Evolutionary conservation across 2,797 vertebrate genomes (phyloP).

Genomic region (Urocyon cinereoargenteus): DNA sequence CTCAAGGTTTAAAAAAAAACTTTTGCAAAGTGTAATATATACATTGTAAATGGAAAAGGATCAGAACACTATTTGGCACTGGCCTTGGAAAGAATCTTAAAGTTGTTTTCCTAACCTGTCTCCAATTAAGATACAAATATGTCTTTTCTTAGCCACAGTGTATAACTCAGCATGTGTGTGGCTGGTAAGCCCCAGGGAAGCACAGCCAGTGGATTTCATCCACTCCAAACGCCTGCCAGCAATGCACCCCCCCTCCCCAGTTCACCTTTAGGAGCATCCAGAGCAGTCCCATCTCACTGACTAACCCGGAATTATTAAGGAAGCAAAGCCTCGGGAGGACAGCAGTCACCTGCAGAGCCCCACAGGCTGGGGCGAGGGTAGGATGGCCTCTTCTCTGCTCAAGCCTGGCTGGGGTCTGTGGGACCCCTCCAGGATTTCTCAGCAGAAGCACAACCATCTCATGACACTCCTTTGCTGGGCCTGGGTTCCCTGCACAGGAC

Average conservation of each 20-base stretch:
- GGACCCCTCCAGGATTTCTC: neutral
- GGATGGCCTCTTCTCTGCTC: too few species aligned
- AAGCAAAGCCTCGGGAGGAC: neutral
- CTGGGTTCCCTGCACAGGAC: neutral
- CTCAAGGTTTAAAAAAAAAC: slow-evolving; percentile 7
- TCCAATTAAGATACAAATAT: neutral
- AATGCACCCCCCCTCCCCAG: neutral
- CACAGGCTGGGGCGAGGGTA: fast-evolving
- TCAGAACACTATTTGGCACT: neutral
- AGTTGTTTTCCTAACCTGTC: neutral
- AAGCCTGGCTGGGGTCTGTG: neutral
- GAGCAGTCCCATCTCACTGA: fast-evolving
- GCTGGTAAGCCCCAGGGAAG: too few species aligned
- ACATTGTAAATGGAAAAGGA: neutral
- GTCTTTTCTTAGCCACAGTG: too few species aligned
- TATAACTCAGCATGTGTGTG: fast-evolving
- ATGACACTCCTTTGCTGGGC: fast-evolving
- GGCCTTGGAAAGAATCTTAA: neutral
- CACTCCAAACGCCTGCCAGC: neutral
- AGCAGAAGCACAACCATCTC: neutral
- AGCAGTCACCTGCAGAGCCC: too few species aligned
- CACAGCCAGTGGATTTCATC: neutral
- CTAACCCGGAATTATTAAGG: neutral
- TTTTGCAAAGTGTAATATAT: neutral
- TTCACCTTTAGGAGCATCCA: neutral